Evolutionary conservation across 2,797 vertebrate genomes (phyloP).

Genomic region (Sphenodon punctatus): DNA sequence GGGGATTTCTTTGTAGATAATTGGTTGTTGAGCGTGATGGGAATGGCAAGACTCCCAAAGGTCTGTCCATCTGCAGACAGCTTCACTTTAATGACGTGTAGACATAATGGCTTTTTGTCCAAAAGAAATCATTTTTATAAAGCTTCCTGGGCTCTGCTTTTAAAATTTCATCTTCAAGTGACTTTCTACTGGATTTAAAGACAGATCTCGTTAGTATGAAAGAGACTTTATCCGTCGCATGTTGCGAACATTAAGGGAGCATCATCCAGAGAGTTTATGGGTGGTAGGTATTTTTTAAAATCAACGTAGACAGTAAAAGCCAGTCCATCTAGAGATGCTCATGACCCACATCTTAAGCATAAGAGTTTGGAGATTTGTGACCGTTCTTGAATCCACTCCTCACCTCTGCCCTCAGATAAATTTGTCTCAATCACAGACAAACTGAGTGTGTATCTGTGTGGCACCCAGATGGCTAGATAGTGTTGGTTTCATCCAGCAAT

Average conservation of each 20-base stretch:
- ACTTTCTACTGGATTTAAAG: slow-evolving; percentile 50
- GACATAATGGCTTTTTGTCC: slow-evolving; percentile 39
- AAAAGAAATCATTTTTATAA: slow-evolving; percentile 51
- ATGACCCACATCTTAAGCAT: slow-evolving; percentile 49
- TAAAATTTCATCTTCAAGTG: slow-evolving; percentile 44
- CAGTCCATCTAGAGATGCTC: slow-evolving; percentile 51
- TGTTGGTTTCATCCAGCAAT: not conserved
- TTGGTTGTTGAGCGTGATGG: slow-evolving; percentile 63
- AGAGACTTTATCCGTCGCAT: slow-evolving; percentile 20
- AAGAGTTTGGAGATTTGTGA: slow-evolving; percentile 25
- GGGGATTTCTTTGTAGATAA: slow-evolving; percentile 63
- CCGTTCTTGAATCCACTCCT: not conserved
- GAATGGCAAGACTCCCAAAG: not conserved
- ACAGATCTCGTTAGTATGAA: slow-evolving; percentile 8
- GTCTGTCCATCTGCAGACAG: slow-evolving; percentile 41
- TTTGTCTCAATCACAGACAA: no score
- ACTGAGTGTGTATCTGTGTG: not conserved
- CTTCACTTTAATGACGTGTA: slow-evolving; percentile 4
- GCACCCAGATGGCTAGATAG: slow-evolving; percentile 8
- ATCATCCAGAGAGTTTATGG: slow-evolving; percentile 14
- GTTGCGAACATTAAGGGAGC: slow-evolving; percentile 31
- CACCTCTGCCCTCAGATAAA: not conserved
- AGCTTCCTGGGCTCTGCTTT: slow-evolving; percentile 63
- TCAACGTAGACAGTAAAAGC: slow-evolving; percentile 13
- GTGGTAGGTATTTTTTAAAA: slow-evolving; percentile 49